Evolutionary conservation across 2,113 vertebrate species (phyloP).

Genomic region (Perca schrenkii): DNA sequence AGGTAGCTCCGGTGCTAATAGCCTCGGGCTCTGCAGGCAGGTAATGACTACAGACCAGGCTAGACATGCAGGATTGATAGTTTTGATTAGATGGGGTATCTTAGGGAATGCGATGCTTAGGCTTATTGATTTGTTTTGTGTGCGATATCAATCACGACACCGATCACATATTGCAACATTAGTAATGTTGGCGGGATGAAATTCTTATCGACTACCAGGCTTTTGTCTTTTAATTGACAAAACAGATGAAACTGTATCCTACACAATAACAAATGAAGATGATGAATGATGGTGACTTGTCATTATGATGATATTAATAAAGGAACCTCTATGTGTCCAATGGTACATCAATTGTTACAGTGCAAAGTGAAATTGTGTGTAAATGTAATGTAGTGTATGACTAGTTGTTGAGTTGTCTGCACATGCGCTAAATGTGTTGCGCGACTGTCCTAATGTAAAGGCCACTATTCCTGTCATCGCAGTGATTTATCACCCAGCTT

Average conservation of each 20-base stretch:
- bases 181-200: slow-evolving; percentile 35
- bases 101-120: slow-evolving; percentile 65
- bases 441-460: slow-evolving; percentile 60
- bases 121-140: slow-evolving; percentile 79
- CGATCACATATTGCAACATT: slow-evolving; percentile 54
- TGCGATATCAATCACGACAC: slow-evolving; percentile 68
- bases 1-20: slow-evolving; percentile 69
- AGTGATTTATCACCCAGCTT: slow-evolving; percentile 80
- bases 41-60: slow-evolving; percentile 69
- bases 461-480: slow-evolving; percentile 74
- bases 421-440: slow-evolving; percentile 37
- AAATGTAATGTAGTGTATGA: slow-evolving; percentile 31
- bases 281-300: slow-evolving; percentile 18
- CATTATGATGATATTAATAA: slow-evolving; percentile 23
- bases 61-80: slow-evolving; percentile 77
- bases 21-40: slow-evolving; percentile 58
- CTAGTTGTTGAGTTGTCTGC: slow-evolving; percentile 27
- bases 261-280: slow-evolving; percentile 7
- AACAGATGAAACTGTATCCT: slow-evolving; percentile 41
- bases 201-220: slow-evolving; percentile 39
- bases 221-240: slow-evolving; percentile 60
- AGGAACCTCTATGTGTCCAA: slow-evolving; percentile 3
- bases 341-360: not conserved
- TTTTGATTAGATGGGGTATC: slow-evolving; percentile 77
- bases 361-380: slow-evolving; percentile 8